Evolutionary conservation across 2,888 invertebrate genomes (phyloP), one percentile per base, ranked within the genome.

Genomic region (Drosophila imparisetae): DNA sequence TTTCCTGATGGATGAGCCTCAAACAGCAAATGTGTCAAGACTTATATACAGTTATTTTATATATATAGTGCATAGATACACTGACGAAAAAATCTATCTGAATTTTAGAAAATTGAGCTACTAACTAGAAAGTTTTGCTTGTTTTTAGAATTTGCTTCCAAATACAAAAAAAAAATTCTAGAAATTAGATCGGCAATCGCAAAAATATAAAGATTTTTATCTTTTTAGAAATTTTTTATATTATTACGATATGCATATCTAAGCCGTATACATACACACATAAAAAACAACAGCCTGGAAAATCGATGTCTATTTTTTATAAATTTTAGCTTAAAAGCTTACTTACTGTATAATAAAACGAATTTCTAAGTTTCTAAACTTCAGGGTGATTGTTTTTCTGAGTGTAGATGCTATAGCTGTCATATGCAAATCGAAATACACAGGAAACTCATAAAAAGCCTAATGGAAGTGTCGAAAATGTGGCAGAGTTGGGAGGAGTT

Each of bases 1-100:
- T 78, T 74, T 55, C 53, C 53, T 88, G 86, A 84, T 88, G 81
- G 83, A 84, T 84, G 85, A 63, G 66, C 50, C 18, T 36, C 48
- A 18, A 48, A 15, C 34, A 54, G 52, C 48, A 55, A 58, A 72
- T 72, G 48, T 72, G 34, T 59, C 60, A 68, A 61, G 49, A 36
- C 38, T 11, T 40, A 4, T 8, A 2, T 0, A 45, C 24, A 42
- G 55, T 0, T 27, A 7, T n/a, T 15, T 40, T 29, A 29, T 29
- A 59, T 7, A 55, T 30, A 27, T 27, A 2, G 6, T 4, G 21
- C 24, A 50, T 21, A 65, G 18, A 30, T 21, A 30, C 30, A 57
- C 29, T 15, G 4, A 10, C n/a, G 0, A 18, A 45, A 21, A 24
- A 7, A 13, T 3, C 0, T 4, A 13, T n/a, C 40, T 4, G 4